Base-by-base conservation (phyloP, 2,797 vertebrate genomes). In the Pygocentrus nattereri region DNA sequence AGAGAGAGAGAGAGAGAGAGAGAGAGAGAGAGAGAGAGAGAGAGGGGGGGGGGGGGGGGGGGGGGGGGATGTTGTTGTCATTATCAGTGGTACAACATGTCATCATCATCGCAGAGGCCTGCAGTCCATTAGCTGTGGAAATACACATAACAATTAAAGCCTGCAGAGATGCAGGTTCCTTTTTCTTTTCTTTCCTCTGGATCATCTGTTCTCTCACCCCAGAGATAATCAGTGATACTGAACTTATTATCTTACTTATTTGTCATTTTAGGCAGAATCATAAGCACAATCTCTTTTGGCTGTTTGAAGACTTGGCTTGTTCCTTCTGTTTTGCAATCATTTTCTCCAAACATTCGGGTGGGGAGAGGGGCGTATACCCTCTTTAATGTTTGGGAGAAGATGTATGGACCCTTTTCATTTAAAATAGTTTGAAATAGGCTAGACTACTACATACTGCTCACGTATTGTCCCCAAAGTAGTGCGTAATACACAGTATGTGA, bases 101-200 rank as follows among this genome's bases (percentile, higher is more conserved):
- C 34, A 71, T 83, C 50, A 21, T 80, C 85, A 87, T 85, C 50
- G 38, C 16, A 79, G 41, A 69, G 23, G 71, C 38, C 68, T n/a
- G 41, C 71, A 44, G 38, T 41, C 23, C 67, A 61, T 47, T 7
- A 27, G 56, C 61, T 27, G 21, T 30, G 49, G 56, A 11, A 41
- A 54, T 50, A 16, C 56, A n/a, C n/a, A 59, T 2, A 4, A 61
- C 23, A 61, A 15, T 23, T 52, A 44, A 54, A 16, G 56, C 71
- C 61, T 50, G 27, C 38, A 59, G 65, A 47, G 50, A 18, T 27
- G 30, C 41, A 25, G 67, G 19, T 31, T 13, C 41, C 56, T 75
- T 30, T 54, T 62, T 79, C 44, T 21, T 67, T 75, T 61, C 54
- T 41, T 71, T 58, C 3, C 23, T 76, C 56, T 61, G 44, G 62